Percentiles rank a stretch among this genome's conserved stretches.
These are phyloP conservation scores for Pollicipes pollicipes DNA, from an alignment of 1,140 invertebrate species.

Conservation along the genomic window DNA sequence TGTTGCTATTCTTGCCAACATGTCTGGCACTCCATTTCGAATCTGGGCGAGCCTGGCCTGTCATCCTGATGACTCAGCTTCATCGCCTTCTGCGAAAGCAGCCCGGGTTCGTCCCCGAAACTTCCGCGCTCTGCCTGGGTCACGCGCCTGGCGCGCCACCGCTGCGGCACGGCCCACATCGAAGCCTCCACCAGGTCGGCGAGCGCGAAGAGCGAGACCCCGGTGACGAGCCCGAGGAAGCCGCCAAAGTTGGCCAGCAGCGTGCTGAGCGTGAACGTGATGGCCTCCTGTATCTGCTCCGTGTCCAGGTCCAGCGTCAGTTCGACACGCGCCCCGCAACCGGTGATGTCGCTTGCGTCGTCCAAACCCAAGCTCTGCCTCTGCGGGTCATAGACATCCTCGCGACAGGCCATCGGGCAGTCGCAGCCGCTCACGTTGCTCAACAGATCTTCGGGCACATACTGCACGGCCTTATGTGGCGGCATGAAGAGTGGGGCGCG, in stretches of 20 bases:
- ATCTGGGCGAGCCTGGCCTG: too few species aligned
- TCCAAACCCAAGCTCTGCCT: neutral
- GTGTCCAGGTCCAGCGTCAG: neutral
- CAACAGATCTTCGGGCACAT: neutral
- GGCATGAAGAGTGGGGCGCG: too few species aligned
- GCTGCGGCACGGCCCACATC: neutral
- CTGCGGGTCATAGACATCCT: neutral
- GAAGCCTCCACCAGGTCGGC: neutral
- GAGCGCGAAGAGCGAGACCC: neutral
- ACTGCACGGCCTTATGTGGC: too few species aligned
- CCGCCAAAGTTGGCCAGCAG: neutral
- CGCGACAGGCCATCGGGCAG: neutral
- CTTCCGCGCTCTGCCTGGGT: too few species aligned
- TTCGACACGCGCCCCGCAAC: neutral
- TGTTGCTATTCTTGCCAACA: too few species aligned
- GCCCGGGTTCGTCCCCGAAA: too few species aligned
- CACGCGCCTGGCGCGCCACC: too few species aligned
- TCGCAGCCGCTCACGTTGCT: neutral
- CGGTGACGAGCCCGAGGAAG: neutral
- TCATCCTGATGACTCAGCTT: too few species aligned
- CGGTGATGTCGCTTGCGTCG: neutral
- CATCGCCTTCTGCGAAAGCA: too few species aligned
- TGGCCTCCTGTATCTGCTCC: neutral
- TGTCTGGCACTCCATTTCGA: too few species aligned
- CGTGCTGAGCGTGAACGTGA: neutral